Evolutionary conservation across 30 jellyfish, hydroid and myxozoan species (phyloP).

Genomic region (Aurelia aurita): DNA sequence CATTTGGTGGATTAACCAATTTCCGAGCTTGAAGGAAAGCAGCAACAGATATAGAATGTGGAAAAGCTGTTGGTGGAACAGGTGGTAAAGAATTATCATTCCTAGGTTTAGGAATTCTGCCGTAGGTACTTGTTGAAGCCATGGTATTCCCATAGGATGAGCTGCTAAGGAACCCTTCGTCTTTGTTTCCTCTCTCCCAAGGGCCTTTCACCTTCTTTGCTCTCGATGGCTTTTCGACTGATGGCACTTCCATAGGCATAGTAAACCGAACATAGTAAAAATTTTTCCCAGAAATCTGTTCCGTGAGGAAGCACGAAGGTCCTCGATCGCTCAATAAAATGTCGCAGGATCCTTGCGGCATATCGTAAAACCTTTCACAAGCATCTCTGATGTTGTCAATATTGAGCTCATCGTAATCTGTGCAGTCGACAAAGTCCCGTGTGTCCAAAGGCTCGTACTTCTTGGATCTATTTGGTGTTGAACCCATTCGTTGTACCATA

Average conservation of each 20-base stretch:
- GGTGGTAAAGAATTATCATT: too few relatives aligned
- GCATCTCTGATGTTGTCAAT: conserved; percentile 42
- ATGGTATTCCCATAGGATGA: too few relatives aligned
- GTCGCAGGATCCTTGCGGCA: conserved; percentile 52
- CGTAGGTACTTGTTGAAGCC: too few relatives aligned
- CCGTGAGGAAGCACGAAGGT: conserved; percentile 47
- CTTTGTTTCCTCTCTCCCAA: too few relatives aligned
- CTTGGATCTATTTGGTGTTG: conserved; percentile 30
- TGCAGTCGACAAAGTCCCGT: conserved; percentile 35
- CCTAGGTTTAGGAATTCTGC: too few relatives aligned
- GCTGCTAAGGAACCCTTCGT: too few relatives aligned
- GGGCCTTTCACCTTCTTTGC: too few relatives aligned
- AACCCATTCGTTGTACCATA: conserved; percentile 48
- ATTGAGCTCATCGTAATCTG: conserved; percentile 20
- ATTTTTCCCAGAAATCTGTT: conserved; percentile 14
- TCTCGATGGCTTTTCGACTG: too few relatives aligned
- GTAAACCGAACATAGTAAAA: too few relatives aligned
- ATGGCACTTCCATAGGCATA: too few relatives aligned
- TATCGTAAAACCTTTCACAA: conserved; percentile 34
- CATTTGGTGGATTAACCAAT: not conserved
- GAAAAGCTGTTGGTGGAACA: too few relatives aligned
- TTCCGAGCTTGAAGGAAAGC: conserved; percentile 5
- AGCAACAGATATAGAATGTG: not conserved
- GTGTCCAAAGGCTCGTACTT: conserved; percentile 44
- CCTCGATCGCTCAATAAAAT: conserved; percentile 33